A percentile compares a stretch with the other conserved stretches of the same genome.
Conservation (phyloP, 1,140 invertebrate species). For the Coptotermes formosanus region DNA sequence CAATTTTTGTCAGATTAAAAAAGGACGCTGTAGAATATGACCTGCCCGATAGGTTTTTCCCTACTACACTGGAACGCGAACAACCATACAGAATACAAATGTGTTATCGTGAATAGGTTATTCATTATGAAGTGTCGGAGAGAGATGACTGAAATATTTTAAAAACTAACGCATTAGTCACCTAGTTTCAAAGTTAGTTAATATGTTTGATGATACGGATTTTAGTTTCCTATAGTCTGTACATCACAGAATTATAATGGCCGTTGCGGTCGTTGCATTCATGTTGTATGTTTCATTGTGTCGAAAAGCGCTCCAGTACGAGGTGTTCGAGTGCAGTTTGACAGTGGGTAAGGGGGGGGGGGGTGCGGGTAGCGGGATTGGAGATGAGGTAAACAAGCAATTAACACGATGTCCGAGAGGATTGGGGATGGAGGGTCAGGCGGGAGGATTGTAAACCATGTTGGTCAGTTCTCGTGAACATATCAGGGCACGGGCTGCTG, state of each 20-base stretch:
- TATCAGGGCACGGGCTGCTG: background rate
- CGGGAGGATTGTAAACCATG: constrained; percentile 31
- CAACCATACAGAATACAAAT: too few relatives aligned
- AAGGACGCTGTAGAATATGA: too few relatives aligned
- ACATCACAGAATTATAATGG: background rate
- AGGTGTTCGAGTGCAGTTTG: background rate
- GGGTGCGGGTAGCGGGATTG: background rate
- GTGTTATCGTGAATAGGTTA: background rate
- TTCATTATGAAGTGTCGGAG: background rate
- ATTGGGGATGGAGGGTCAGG: background rate
- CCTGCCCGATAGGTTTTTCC: too few relatives aligned
- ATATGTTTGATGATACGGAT: background rate
- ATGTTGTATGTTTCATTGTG: constrained; percentile 6
- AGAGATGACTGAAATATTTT: background rate
- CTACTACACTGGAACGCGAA: too few relatives aligned
- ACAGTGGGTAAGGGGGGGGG: background rate
- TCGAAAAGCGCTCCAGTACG: background rate
- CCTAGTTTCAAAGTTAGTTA: background rate
- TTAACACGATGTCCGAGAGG: constrained; percentile 33
- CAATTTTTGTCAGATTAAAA: too few relatives aligned
- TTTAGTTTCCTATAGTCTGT: background rate
- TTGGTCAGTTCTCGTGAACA: constrained; percentile 27
- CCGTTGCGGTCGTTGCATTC: background rate
- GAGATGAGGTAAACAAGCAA: constrained; percentile 34
- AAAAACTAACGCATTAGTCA: background rate